A percentile compares a stretch with the other conserved stretches of the same genome.
Evolutionary conservation across 2,888 invertebrate genomes (phyloP).

Genomic region (Limenitis camilla): DNA sequence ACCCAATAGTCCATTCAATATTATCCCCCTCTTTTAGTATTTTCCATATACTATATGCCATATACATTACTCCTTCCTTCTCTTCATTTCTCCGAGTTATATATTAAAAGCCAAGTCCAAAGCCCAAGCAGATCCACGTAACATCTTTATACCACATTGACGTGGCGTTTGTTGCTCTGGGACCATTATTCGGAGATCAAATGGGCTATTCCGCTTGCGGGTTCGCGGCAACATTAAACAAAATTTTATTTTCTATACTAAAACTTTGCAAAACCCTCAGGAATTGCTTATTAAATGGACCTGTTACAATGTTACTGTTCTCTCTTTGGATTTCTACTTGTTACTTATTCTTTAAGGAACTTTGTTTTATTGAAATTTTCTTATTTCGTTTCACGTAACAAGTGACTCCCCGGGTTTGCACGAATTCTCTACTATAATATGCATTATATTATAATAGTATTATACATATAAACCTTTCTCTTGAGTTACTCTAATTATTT

Average conservation of each 20-base stretch:
- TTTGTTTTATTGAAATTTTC: not conserved
- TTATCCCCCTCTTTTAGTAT: no score
- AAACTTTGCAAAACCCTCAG: constrained; percentile 42
- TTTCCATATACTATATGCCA: no score
- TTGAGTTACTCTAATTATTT: no score
- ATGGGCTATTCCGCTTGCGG: constrained; percentile 48
- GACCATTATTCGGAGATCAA: constrained; percentile 56
- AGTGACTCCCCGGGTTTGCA: no score
- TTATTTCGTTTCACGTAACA: not conserved
- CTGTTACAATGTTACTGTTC: constrained; percentile 15
- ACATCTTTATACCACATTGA: constrained; percentile 47
- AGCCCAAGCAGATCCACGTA: constrained; percentile 3
- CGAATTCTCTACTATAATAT: not conserved
- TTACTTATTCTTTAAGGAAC: not conserved
- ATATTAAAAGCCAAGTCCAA: not conserved
- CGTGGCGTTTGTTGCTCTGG: constrained; percentile 44
- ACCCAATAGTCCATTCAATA: no score
- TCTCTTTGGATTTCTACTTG: constrained; percentile 16
- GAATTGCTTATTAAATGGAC: constrained; percentile 34
- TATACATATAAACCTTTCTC: no score
- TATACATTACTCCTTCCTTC: no score
- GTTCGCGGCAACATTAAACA: constrained; percentile 48
- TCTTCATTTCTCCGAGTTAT: no score
- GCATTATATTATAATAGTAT: no score
- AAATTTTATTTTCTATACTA: constrained; percentile 47